Base-by-base conservation (phyloP, 2,888 invertebrate genomes). In the Chloroclysta siterata region DNA sequence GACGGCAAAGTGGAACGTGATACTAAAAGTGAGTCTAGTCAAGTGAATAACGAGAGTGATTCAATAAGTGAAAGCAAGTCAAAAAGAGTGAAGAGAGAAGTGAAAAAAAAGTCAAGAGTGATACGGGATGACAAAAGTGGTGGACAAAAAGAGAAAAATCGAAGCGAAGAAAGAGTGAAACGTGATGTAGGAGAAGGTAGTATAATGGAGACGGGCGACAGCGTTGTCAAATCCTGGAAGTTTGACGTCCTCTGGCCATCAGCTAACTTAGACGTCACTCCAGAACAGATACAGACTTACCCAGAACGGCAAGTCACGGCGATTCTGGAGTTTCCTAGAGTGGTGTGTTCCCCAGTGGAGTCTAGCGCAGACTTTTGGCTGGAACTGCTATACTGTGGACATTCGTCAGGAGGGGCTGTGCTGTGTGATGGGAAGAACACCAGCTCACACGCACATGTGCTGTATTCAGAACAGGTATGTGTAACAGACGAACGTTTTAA, bases 241-340 rank as follows among this genome's bases (percentile, higher is more conserved):
- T 93, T 97, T 75, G 97, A 97, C 75, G 97, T 97, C 6, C 94
- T 96, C 85, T 97, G 97, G 97, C 97, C 97, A 6, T 94, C 94
- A 63, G 96, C 97, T 0, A 94, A 94, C 66, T 84, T 97, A 72
- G 94, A 95, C 55, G 93, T 97, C 53, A 96, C 95, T 61, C 96
- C 97, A 4, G 96, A 96, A 75, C 95, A 95, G 74, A 95, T 97
- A 57, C 95, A 95, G 76, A 97, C 97, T 53, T 97, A 97, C 85
- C 97, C 97, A 5, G 95, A 95, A 79, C 91, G 94, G 65, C 95
- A 96, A 33, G 96, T 97, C 68, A 95, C 94, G 72, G 96, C 96
- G 0, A 95, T 95, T 4, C 81, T 97, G 70, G 95, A 96, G 81
- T 97, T 97, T 80, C 95, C 95, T 7, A 95, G 95, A 55, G 95